phyloP scores from a whole-genome alignment of 2,113 vertebrate genomes.

The Phylloscopus trochilus region DNA sequence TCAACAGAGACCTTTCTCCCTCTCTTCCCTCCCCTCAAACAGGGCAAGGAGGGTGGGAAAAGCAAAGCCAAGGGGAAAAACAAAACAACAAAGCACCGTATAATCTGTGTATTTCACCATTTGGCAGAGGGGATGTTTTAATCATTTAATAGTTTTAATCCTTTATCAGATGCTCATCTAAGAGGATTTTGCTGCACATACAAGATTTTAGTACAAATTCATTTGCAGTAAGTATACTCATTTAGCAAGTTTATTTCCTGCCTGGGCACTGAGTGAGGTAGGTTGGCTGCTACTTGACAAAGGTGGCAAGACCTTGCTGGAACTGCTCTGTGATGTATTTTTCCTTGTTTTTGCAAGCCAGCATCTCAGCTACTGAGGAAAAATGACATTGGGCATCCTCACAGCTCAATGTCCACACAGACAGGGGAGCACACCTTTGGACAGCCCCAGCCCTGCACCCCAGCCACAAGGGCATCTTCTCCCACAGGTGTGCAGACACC shows the following conservation, averaged over 20 bases:
- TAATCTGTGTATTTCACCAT: constrained; percentile 43
- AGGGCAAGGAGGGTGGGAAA: neutral
- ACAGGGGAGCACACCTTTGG: accelerated
- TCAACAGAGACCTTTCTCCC: neutral
- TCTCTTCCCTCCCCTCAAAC: neutral
- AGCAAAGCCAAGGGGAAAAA: constrained; percentile 3
- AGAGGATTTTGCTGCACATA: constrained; percentile 36
- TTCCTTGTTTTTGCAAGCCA: neutral
- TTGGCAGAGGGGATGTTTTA: constrained; percentile 17
- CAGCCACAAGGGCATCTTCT: neutral
- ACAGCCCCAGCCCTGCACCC: neutral
- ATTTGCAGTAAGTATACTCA: constrained; percentile 28
- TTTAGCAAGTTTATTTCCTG: constrained; percentile 7
- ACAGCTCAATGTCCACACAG: accelerated
- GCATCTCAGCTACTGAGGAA: neutral
- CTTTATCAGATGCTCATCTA: constrained; percentile 45
- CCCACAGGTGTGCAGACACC: neutral
- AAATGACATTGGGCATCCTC: neutral
- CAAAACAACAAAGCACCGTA: neutral
- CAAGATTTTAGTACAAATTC: constrained; percentile 49
- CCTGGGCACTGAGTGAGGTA: neutral
- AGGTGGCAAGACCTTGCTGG: neutral
- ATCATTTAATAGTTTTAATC: constrained; percentile 53
- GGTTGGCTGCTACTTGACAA: neutral
- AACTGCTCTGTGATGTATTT: neutral